Evolutionary conservation across 2,113 vertebrate species (phyloP).

Genomic region (Pycnonotus jocosus): DNA sequence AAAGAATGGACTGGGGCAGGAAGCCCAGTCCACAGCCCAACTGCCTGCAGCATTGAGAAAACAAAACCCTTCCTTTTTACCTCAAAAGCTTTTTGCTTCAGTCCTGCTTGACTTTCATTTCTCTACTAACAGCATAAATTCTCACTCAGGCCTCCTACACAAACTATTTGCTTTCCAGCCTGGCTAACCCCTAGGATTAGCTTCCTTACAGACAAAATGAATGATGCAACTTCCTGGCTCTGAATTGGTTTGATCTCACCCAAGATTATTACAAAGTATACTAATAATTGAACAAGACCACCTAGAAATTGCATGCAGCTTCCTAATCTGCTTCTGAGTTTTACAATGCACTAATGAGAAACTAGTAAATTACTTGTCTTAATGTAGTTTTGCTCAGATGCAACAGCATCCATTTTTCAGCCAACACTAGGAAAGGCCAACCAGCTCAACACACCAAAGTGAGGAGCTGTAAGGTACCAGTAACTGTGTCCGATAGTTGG

Average conservation of each 20-base stretch:
- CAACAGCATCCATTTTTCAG: not conserved
- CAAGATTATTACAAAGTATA: not conserved
- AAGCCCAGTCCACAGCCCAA: not conserved
- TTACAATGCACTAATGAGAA: not conserved
- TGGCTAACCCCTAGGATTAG: not conserved
- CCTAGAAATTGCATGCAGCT: not conserved
- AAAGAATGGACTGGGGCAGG: not conserved
- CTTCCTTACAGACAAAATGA: not conserved
- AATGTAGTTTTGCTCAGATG: not conserved
- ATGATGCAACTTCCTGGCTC: not conserved
- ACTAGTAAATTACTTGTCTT: not conserved
- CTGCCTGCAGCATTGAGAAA: not conserved
- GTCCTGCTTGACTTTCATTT: not conserved
- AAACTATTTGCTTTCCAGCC: not conserved
- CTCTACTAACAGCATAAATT: not conserved
- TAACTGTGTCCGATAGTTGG: not conserved
- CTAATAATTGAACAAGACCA: not conserved
- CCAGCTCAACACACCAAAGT: not conserved
- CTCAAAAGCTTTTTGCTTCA: not conserved
- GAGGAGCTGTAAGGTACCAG: not conserved
- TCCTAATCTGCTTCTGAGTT: not conserved
- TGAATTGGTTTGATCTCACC: not conserved
- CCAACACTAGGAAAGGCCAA: not conserved
- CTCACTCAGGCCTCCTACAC: not conserved
- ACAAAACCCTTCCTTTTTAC: not conserved